Conservation (phyloP, 2,888 invertebrate genomes). For the Microplitis manilae region DNA sequence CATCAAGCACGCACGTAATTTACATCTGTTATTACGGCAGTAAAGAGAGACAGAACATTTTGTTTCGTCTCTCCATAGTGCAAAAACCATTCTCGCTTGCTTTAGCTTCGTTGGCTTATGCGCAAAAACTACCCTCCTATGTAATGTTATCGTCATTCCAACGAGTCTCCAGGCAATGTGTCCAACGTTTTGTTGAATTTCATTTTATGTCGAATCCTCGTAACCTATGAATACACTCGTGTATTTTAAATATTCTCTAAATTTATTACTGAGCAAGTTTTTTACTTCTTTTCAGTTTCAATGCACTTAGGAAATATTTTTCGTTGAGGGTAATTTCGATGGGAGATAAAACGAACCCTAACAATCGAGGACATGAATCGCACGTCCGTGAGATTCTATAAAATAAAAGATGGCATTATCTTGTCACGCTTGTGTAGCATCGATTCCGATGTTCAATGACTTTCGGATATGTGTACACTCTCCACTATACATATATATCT, state of each 20-base stretch:
- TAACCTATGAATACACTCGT: slow-evolving; percentile 26
- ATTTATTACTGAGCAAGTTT: no score
- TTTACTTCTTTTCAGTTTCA: no score
- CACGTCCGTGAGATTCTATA: not conserved
- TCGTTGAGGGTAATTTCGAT: no score
- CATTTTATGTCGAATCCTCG: slow-evolving; percentile 30
- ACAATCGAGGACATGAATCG: not conserved
- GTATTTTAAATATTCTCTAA: not conserved
- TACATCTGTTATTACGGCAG: slow-evolving; percentile 69
- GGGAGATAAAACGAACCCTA: not conserved
- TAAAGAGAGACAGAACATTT: slow-evolving; percentile 32
- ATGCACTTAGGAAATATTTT: no score
- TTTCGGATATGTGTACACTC: slow-evolving; percentile 4
- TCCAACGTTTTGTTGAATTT: slow-evolving; percentile 45
- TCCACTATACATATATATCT: slow-evolving; percentile 7
- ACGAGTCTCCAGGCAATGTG: slow-evolving; percentile 10
- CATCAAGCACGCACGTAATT: slow-evolving; percentile 67
- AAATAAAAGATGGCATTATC: slow-evolving; percentile 10
- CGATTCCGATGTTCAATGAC: slow-evolving; percentile 25
- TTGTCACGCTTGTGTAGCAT: not conserved
- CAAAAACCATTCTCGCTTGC: slow-evolving; percentile 28
- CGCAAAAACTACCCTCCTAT: slow-evolving; percentile 4
- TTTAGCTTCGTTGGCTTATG: not conserved
- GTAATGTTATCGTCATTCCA: slow-evolving; percentile 22
- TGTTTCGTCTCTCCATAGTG: slow-evolving; percentile 20